Evolutionary conservation across 2,888 invertebrate species (phyloP).

Genomic region (Eucera pruinosa): DNA sequence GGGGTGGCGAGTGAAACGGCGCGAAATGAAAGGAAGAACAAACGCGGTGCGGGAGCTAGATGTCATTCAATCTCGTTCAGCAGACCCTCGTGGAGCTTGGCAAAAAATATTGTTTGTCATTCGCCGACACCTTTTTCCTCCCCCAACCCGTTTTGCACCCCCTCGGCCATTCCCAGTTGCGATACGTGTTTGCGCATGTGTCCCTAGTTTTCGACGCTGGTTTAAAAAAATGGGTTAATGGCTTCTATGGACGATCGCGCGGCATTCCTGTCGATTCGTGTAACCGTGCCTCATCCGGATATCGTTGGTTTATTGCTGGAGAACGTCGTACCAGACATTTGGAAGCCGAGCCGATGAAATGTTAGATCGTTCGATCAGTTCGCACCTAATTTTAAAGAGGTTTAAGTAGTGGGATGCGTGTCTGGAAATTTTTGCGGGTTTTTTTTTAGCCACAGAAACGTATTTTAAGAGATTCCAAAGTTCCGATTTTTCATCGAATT

Average conservation of each 20-base stretch:
- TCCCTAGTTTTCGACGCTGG: slow-evolving; percentile 21
- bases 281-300: not conserved
- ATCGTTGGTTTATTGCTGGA: too few species aligned
- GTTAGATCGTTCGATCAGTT: too few species aligned
- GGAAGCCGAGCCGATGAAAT: too few species aligned
- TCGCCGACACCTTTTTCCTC: slow-evolving; percentile 35
- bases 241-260: slow-evolving; percentile 8
- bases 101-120: slow-evolving; percentile 60
- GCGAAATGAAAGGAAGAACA: slow-evolving; percentile 52
- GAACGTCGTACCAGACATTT: too few species aligned
- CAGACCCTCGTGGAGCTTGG: slow-evolving; percentile 21
- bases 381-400: too few species aligned
- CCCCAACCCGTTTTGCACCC: not conserved
- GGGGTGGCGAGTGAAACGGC: slow-evolving; percentile 37
- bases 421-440: too few species aligned
- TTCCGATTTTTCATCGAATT: too few species aligned
- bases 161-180: slow-evolving; percentile 31
- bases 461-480: too few species aligned
- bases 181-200: not conserved
- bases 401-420: too few species aligned
- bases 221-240: slow-evolving; percentile 39
- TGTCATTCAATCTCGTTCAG: slow-evolving; percentile 61
- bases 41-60: slow-evolving; percentile 34
- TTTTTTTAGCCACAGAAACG: too few species aligned
- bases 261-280: not conserved